phyloP scores from a whole-genome alignment of 2,113 vertebrate genomes.

The Cyanoderma ruficeps region DNA sequence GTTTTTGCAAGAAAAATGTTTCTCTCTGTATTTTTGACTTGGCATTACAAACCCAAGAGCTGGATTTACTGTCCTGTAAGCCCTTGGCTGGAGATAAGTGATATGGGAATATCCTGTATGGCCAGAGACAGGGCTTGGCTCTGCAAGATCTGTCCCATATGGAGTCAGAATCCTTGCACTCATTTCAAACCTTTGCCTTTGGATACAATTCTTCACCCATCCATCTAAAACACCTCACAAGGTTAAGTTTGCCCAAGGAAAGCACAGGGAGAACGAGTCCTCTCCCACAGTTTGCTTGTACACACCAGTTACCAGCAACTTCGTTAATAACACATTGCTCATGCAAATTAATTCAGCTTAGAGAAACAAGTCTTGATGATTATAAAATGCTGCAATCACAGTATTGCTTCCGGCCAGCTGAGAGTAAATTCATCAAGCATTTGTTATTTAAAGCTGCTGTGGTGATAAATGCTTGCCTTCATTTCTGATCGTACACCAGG shows the following conservation, averaged over 20 bases:
- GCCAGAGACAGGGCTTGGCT: background rate
- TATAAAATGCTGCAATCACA: conserved; percentile 69
- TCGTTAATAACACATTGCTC: conserved; percentile 45
- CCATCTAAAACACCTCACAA: background rate
- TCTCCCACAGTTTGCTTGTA: background rate
- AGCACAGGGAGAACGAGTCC: background rate
- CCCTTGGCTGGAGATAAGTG: background rate
- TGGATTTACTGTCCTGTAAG: background rate
- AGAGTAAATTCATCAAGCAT: conserved; percentile 69
- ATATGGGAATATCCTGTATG: background rate
- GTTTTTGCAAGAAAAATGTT: background rate
- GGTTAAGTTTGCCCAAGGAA: background rate
- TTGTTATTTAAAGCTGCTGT: conserved; percentile 55
- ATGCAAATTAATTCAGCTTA: conserved; percentile 70
- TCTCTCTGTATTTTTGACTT: background rate
- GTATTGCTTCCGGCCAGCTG: conserved; percentile 65
- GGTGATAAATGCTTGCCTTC: conserved; percentile 61
- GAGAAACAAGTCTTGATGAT: conserved; percentile 66
- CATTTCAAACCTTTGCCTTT: background rate
- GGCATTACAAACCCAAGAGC: background rate
- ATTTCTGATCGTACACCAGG: conserved; percentile 27
- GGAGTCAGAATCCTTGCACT: background rate
- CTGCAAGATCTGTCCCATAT: rapidly evolving
- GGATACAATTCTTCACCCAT: background rate
- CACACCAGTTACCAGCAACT: conserved; percentile 2